phyloP scores from a whole-genome alignment of 2,113 vertebrate species.

The Saccopteryx bilineata region DNA sequence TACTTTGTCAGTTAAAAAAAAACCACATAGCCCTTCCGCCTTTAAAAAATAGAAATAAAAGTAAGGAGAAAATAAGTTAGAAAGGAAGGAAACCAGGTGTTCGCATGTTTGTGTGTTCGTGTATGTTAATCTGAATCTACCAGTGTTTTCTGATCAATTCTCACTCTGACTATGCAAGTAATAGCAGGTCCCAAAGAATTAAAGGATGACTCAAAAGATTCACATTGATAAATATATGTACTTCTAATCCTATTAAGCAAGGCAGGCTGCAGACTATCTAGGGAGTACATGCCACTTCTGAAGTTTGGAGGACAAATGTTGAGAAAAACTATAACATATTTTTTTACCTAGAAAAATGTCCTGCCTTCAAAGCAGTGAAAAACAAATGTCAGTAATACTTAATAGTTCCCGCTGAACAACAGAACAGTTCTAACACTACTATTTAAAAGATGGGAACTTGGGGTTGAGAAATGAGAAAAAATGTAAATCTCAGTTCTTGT shows the following conservation, averaged over 20 bases:
- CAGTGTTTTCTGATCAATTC: background rate
- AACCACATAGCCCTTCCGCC: background rate
- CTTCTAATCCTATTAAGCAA: conserved; percentile 4
- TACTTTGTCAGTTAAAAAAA: background rate
- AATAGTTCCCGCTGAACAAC: background rate
- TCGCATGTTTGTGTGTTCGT: background rate
- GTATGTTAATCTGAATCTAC: background rate
- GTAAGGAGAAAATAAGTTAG: background rate
- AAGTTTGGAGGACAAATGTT: background rate
- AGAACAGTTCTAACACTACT: background rate
- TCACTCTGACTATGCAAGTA: background rate
- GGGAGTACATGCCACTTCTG: background rate
- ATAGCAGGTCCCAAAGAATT: background rate
- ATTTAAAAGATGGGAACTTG: background rate
- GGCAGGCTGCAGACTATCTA: background rate
- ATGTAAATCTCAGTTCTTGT: background rate
- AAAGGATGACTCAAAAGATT: background rate
- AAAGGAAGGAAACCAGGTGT: background rate
- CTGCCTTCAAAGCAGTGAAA: background rate
- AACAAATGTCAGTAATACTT: background rate
- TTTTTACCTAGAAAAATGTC: background rate
- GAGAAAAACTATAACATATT: background rate
- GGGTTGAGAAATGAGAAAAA: background rate
- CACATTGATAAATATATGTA: background rate
- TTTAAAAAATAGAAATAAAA: background rate